phyloP scores from a whole-genome alignment of 1,140 invertebrate species.

The Caerostris darwini region DNA sequence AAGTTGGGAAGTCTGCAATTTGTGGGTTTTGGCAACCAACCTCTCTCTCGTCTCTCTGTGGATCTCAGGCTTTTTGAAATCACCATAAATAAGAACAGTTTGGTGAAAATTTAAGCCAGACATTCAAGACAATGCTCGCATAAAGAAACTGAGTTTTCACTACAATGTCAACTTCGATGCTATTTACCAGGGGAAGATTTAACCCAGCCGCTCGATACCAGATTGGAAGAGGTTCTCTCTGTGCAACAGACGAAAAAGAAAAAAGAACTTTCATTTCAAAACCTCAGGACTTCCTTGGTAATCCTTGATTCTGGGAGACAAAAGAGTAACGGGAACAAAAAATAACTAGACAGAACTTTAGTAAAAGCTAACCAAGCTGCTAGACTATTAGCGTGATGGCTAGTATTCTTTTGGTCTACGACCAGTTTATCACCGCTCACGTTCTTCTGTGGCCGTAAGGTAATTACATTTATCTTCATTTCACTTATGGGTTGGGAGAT shows the following conservation, averaged over 20 bases:
- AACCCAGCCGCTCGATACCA: not conserved
- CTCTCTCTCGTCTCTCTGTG: not conserved
- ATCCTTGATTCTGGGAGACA: not conserved
- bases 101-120: slow-evolving; percentile 51
- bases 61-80: slow-evolving; percentile 46
- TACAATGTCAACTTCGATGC: slow-evolving; percentile 56
- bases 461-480: slow-evolving; percentile 70
- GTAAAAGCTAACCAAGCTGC: slow-evolving; percentile 65
- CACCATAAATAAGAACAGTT: slow-evolving; percentile 51
- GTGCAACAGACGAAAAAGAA: not conserved
- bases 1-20: not conserved
- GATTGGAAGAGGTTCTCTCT: not conserved
- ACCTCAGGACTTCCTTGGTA: not conserved
- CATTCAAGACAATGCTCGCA: not conserved
- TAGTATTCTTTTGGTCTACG: slow-evolving; percentile 34
- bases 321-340: not conserved
- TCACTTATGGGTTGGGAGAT: not conserved
- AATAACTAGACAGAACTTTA: slow-evolving; percentile 58
- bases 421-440: slow-evolving; percentile 55
- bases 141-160: slow-evolving; percentile 29
- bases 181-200: slow-evolving; percentile 13
- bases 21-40: not conserved
- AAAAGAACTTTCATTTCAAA: slow-evolving; percentile 17
- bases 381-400: slow-evolving; percentile 62
- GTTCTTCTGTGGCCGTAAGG: slow-evolving; percentile 39